Conservation (phyloP, 1,140 invertebrate species). For the Glomeris maerens region DNA sequence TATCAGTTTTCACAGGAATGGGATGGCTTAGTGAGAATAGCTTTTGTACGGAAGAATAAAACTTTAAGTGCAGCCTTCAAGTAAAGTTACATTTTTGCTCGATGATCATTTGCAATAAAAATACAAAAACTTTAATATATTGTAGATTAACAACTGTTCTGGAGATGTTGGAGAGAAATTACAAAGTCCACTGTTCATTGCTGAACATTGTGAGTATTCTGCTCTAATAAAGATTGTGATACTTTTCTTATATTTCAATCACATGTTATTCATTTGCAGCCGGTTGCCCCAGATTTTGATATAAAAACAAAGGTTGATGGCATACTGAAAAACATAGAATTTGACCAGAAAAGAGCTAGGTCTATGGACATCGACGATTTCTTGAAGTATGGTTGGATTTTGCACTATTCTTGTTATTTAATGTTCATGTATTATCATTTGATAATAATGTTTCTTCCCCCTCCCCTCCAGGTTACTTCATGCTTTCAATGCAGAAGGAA, state of each 20-base stretch:
- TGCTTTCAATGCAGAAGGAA: constrained; percentile 72
- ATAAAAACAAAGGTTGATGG: constrained; percentile 69
- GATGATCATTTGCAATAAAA: neutral
- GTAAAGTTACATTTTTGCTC: constrained; percentile 10
- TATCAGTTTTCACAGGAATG: constrained; percentile 49
- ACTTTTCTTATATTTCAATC: neutral
- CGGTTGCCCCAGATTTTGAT: constrained; percentile 61
- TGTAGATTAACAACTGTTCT: constrained; percentile 55
- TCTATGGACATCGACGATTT: constrained; percentile 96
- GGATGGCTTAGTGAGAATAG: constrained; percentile 91
- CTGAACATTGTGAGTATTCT: constrained; percentile 56
- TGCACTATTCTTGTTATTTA: constrained; percentile 9
- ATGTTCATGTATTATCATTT: constrained; percentile 6
- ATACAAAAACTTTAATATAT: neutral
- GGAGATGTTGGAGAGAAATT: constrained; percentile 81
- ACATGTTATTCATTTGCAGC: constrained; percentile 39
- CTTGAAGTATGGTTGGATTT: constrained; percentile 43
- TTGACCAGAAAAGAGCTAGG: constrained; percentile 67
- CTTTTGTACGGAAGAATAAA: constrained; percentile 92
- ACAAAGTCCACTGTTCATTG: constrained; percentile 68
- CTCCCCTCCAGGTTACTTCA: constrained; percentile 52
- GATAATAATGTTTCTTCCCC: constrained; percentile 15
- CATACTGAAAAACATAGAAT: constrained; percentile 48
- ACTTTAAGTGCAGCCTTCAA: constrained; percentile 72
- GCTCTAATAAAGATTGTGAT: neutral